Base-by-base conservation (phyloP, 2,113 vertebrate genomes). In the Bagarius yarrelli region DNA sequence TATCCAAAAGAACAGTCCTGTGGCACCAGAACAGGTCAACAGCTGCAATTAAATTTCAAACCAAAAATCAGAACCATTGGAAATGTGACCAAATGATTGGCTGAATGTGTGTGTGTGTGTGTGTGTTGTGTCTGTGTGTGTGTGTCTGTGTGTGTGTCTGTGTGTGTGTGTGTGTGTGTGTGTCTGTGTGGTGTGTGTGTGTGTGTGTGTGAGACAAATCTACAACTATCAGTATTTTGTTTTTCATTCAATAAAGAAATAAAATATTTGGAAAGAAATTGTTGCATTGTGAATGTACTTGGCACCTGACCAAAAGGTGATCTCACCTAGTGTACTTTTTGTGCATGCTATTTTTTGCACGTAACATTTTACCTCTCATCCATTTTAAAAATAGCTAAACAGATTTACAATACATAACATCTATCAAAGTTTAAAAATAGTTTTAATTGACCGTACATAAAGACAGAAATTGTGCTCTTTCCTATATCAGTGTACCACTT, bases 391-490 rank as follows among this genome's bases (percentile, higher is more conserved):
- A 91, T 64, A 88, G 76, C 76, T 88, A 32, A 86, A 86, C 79
- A 88, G 80, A 73, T 88, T 90, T 88, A 92, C 88, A 84, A 89
- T 91, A 91, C 85, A 80, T 85, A 78, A 89, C 85, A 86, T 86
- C 81, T 87, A 81, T 85, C 78, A 88, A 91, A 89, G 88, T 88
- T 90, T 91, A 92, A 93, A 93, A 92, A 94, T 92, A 92, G 74
- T 89, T 91, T 89, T 83, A 78, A 87, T 91, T 74, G 57, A 92
- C 91, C 91, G 87, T 91, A 91, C 88, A 92, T 89, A 86, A 92
- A 92, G 88, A 90, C 81, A 85, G 82, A 92, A 90, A 88, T 88
- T 93, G 92, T 93, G 91, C 92, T 92, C 89, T 91, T 89, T 34
- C 87, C 73, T 86, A 87, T 81, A 80, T 87, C 83, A 84, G 81